Evolutionary conservation across 2,888 invertebrate species (phyloP), one percentile per base, ranked within the genome.

Genomic region (Axea sp.): DNA sequence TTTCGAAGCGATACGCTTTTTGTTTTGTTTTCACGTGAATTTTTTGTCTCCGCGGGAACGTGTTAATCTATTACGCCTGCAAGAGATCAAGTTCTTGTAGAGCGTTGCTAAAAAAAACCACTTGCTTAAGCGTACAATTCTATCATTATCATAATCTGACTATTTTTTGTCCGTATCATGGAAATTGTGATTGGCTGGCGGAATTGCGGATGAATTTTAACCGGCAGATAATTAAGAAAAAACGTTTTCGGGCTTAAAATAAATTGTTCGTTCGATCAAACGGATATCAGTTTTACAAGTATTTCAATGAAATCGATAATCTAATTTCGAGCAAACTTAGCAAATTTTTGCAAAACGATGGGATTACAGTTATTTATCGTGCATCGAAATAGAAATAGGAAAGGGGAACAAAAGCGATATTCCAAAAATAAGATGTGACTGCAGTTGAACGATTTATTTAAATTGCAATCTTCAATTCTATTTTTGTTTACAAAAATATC

Each of bases 61-160:
- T 77, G 78, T 80, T 80, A 78, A 81, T 82, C 77, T 79, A 76
- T 80, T 80, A 77, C 78, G 68, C 65, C 57, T 41, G 47, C 22
- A 33, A 60, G 53, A 76, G 76, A 82, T 79, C 80, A 76, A 75
- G 31, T 73, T 67, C 72, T 65, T 74, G 22, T 39, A 37, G 22
- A 15, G 17, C 14, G 33, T 5, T 4, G 9, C 47, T 14, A n/a
- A n/a, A 19, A 43, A 62, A 62, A 60, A 60, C 43, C 19, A 19
- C 14, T 15, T 57, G 24, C 33, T 68, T 60, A 47, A 41, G 14
- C 59, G 26, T 30, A 30, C 68, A 14, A 51, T 43, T 53, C 64
- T 64, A 43, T 51, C 51, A 55, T 69, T 60, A 62, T 55, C 35
- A 62, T 62, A 71, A 62, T 71, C 45, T 37, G 9, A 28, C 17